Base-by-base conservation (phyloP, 2,797 vertebrate species). In the Pangasius macronema region DNA sequence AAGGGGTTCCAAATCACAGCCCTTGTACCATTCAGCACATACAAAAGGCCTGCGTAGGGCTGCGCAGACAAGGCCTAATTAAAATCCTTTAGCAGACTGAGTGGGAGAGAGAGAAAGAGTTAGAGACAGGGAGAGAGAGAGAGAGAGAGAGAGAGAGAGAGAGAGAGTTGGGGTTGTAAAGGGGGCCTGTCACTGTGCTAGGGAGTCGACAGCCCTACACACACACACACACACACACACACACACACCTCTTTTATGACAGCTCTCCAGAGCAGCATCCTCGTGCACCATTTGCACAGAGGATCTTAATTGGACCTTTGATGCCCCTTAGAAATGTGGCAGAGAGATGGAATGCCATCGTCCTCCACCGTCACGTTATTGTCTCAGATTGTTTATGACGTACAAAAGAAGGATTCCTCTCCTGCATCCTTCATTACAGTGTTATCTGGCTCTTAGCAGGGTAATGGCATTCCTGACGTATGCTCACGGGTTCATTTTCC, bases 241-340 rank as follows among this genome's bases (percentile, higher is more conserved):
- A 46, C 42, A 8, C 42, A 85, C 53, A 87, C 55, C 88, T 82
- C 96, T 95, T 96, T 96, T 95, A 96, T 96, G 96, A 94, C 97
- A 96, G 97, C 97, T 96, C 97, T 95, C 95, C 94, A 86, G 95
- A 93, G 96, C 96, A 80, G 88, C 87, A 96, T 96, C 96, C 96
- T 95, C 95, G 91, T 96, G 95, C 95, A 94, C 96, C 96, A 95
- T 96, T 97, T 97, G 96, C 96, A 96, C 94, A 93, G 92, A 92
- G 94, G 96, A 97, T 84, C 96, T 97, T 99, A 98, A 99, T 98
- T 98, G 98, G 97, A 95, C 95, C 96, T 98, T 97, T 98, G 98
- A 99, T 98, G 97, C 97, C 94, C 94, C 94, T 90, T 92, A 92
- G 95, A 96, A 97, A 98, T 96, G 95, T 95, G 95, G 94, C 93